Base-by-base conservation (phyloP, 2,113 vertebrate genomes). In the Mola mola region DNA sequence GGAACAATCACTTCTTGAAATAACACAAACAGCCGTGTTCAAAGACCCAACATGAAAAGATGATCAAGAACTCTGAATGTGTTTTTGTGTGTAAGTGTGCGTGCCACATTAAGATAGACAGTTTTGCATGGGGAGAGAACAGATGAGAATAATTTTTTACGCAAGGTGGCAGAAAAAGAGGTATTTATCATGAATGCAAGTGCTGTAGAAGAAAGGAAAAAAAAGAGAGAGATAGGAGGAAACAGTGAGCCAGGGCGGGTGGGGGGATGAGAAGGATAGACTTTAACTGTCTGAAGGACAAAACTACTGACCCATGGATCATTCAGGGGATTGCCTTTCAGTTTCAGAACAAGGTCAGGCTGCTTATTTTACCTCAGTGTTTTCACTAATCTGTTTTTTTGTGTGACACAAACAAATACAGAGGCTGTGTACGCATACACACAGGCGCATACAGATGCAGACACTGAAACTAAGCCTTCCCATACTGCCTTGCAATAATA, bases 221-320 rank as follows among this genome's bases (percentile, higher is more conserved):
- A 55, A 52, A 58, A 76, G 21, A 55, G 52, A 19, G 42, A 53
- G 56, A 55, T 42, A 26, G 48, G 49, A 62, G 66, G 53, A 65
- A 63, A 78, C 29, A 56, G 79, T 43, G 68, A 79, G 77, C 66
- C 71, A 75, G 72, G 69, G 55, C 29, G 22, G 58, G 28, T 15
- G 58, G 73, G 66, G 69, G 71, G 74, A 81, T 81, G 86, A 87
- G 87, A 87, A 83, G 84, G 88, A 88, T 86, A 88, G 86, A 91
- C 89, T 90, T 92, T 91, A 89, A 91, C 87, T 89, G 91, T 91
- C 85, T 91, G 89, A 90, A 92, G 90, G 90, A 91, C 92, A 84
- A 89, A 91, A 84, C 91, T 87, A 91, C 81, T 90, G 92, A 92
- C 91, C 90, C 86, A 73, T 74, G 85, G 90, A 88, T 88, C 88